Percentiles rank a stretch among this genome's conserved stretches.
phyloP scores from a whole-genome alignment of 2,113 vertebrate species.

The Nipponia nippon region DNA sequence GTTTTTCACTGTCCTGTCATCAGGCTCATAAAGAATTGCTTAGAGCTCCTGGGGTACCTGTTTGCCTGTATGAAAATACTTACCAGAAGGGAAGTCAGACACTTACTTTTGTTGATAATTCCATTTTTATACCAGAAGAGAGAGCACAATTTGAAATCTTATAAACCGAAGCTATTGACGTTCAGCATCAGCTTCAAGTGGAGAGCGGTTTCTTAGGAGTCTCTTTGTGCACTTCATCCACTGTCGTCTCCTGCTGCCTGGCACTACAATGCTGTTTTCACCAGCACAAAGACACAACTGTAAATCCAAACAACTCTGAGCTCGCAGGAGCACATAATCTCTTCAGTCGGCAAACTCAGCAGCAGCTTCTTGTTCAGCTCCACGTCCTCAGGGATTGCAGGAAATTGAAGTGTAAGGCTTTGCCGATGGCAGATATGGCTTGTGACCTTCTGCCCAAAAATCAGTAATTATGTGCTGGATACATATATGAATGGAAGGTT shows the following conservation, averaged over 20 bases:
- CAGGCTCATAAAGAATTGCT: not conserved
- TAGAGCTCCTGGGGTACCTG: not conserved
- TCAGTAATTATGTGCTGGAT: not conserved
- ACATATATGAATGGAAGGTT: not conserved
- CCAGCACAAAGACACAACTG: slow-evolving; percentile 54
- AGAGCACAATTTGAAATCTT: not conserved
- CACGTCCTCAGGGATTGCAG: slow-evolving; percentile 41
- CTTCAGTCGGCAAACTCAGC: slow-evolving; percentile 34
- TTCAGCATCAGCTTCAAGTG: slow-evolving; percentile 9
- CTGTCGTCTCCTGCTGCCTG: slow-evolving; percentile 42
- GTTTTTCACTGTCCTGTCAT: not conserved
- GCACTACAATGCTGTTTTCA: slow-evolving; percentile 25
- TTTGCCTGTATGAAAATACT: slow-evolving; percentile 18
- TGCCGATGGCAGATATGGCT: slow-evolving; percentile 47
- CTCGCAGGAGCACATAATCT: slow-evolving; percentile 24
- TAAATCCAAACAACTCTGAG: slow-evolving; percentile 44
- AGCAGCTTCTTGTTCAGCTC: slow-evolving; percentile 55
- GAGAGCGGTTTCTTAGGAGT: not conserved
- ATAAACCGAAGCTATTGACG: slow-evolving; percentile 8
- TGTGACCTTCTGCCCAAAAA: slow-evolving; percentile 25
- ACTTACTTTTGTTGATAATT: not conserved
- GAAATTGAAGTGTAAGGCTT: slow-evolving; percentile 50
- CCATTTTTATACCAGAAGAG: slow-evolving; percentile 10
- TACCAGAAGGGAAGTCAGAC: not conserved
- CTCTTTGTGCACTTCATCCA: slow-evolving; percentile 42